Percentiles rank a stretch among this genome's conserved stretches.
Evolutionary conservation across 2,113 vertebrate species (phyloP).

Genomic region (Brachyistius frenatus): DNA sequence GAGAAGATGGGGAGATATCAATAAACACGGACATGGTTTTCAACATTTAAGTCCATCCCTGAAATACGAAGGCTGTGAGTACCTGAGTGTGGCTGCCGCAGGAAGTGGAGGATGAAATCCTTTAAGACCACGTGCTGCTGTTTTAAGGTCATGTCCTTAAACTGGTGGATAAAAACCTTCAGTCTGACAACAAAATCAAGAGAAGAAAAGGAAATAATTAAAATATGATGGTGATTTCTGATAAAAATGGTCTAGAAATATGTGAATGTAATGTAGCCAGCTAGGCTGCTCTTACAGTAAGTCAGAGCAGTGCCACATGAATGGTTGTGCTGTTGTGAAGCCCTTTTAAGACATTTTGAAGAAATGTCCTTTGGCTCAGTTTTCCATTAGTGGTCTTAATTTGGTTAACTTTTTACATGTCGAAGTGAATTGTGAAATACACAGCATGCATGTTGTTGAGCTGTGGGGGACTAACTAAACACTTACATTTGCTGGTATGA

Average conservation of each 20-base stretch:
- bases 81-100: conserved; percentile 58
- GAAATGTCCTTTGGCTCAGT: too few species aligned
- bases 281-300: too few species aligned
- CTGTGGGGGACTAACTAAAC: not conserved
- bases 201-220: not conserved
- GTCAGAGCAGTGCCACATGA: too few species aligned
- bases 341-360: too few species aligned
- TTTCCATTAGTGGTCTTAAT: too few species aligned
- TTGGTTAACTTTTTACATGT: not conserved
- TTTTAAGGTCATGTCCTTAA: not conserved
- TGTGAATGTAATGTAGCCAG: too few species aligned
- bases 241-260: too few species aligned
- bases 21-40: not conserved
- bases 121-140: conserved; percentile 30
- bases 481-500: conserved; percentile 80
- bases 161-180: conserved; percentile 27
- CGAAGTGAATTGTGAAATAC: not conserved
- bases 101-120: conserved; percentile 62
- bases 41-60: not conserved
- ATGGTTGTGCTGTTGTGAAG: too few species aligned
- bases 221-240: not conserved
- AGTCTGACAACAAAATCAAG: conserved; percentile 51
- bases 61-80: rapidly evolving
- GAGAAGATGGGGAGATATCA: not conserved
- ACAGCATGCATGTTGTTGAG: not conserved